Percentiles rank a stretch among this genome's conserved stretches.
phyloP scores from a whole-genome alignment of 2,797 vertebrate genomes.

The Coregonus suidteri region DNA sequence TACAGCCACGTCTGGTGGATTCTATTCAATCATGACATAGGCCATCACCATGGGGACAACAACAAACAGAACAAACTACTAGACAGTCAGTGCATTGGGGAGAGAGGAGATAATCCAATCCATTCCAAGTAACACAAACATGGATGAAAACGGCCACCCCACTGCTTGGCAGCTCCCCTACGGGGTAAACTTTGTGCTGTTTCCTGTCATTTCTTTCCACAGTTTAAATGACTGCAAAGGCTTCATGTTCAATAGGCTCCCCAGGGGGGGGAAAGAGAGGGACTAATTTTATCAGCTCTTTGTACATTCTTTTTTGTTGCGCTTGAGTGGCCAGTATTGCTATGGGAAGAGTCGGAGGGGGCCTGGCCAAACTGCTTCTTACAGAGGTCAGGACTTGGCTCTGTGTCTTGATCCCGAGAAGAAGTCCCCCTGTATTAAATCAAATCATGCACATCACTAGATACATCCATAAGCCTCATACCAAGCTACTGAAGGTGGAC shows the following conservation, averaged over 20 bases:
- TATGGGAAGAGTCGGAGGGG: background rate
- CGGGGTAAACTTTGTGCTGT: background rate
- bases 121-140: background rate
- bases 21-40: background rate
- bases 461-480: background rate
- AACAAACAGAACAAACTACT: background rate
- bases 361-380: background rate
- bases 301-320: background rate
- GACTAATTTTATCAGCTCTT: background rate
- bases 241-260: background rate
- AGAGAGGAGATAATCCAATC: background rate
- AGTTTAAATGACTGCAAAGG: background rate
- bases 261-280: background rate
- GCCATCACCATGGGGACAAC: background rate
- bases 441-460: background rate
- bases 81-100: background rate
- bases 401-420: background rate
- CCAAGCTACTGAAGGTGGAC: background rate
- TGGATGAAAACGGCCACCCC: background rate
- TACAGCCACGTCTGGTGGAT: background rate
- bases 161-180: background rate
- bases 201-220: conserved; percentile 3
- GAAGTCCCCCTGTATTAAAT: background rate
- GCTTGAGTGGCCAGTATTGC: background rate
- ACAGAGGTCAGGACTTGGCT: background rate